Percentiles rank a stretch among this genome's conserved stretches.
Evolutionary conservation across 30 jellyfish, hydroid and myxozoan genomes (phyloP).

Genomic region (Pseudorhiza aurosa): DNA sequence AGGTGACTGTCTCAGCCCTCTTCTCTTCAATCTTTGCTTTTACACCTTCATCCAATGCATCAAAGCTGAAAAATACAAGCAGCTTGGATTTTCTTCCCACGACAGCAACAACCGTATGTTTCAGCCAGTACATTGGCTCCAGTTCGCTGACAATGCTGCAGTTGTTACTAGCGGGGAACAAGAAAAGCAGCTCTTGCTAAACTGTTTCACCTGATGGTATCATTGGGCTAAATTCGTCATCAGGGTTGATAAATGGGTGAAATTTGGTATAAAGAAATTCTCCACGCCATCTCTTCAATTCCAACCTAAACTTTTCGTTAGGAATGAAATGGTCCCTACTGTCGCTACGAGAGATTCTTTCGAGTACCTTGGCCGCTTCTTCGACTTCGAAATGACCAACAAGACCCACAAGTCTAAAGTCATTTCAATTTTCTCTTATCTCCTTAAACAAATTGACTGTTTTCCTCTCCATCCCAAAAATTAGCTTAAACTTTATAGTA

Average conservation of each 20-base stretch:
- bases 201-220: background rate
- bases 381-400: slow-evolving; percentile 6
- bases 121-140: slow-evolving; percentile 16
- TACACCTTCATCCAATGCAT: slow-evolving; percentile 1
- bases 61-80: slow-evolving; percentile 10
- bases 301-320: no score
- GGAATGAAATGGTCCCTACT: background rate
- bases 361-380: slow-evolving; percentile 11
- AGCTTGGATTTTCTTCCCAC: slow-evolving; percentile 2
- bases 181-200: background rate
- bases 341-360: background rate
- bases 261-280: background rate
- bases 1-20: slow-evolving; percentile 24
- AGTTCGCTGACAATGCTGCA: slow-evolving; percentile 15
- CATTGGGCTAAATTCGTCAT: slow-evolving; percentile 20
- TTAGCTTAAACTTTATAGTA: background rate
- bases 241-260: slow-evolving; percentile 12
- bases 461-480: slow-evolving; percentile 28
- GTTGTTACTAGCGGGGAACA: background rate
- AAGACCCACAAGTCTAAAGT: background rate
- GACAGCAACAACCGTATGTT: slow-evolving; percentile 3
- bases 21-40: slow-evolving; percentile 15
- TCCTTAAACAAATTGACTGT: background rate
- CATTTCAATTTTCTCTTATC: background rate
- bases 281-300: no score